These are phyloP conservation scores for Pristionchus arcanus DNA, from an alignment of 2,888 invertebrate species.

Conservation along the genomic window DNA sequence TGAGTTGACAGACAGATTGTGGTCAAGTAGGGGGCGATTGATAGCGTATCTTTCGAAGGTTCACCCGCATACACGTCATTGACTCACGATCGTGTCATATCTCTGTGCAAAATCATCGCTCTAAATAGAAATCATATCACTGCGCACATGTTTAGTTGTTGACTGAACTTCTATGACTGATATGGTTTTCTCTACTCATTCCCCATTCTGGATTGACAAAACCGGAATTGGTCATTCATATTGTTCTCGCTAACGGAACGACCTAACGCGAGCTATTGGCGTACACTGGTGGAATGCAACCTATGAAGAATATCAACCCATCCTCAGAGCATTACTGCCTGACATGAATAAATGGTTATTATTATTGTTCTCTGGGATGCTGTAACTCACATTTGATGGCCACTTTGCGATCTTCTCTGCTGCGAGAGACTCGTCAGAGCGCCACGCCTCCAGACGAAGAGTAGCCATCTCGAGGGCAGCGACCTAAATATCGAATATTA, in stretches of 20 bases:
- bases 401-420: conserved; percentile 19
- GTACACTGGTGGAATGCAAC: no score
- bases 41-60: background rate
- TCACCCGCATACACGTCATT: background rate
- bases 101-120: no score
- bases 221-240: no score
- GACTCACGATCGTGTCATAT: background rate
- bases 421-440: background rate
- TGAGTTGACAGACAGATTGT: background rate
- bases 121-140: background rate
- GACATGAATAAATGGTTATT: no score
- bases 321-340: no score
- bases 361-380: no score
- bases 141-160: background rate
- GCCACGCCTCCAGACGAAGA: background rate
- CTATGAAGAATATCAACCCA: no score
- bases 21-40: background rate
- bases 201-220: no score
- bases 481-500: background rate
- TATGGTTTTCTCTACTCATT: no score
- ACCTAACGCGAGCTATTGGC: no score
- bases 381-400: background rate
- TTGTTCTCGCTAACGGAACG: no score
- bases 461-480: background rate
- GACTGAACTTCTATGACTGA: no score